Percentiles rank a stretch among this genome's conserved stretches.
phyloP scores from a whole-genome alignment of 2,888 invertebrate genomes.

The Plebejus anna region DNA sequence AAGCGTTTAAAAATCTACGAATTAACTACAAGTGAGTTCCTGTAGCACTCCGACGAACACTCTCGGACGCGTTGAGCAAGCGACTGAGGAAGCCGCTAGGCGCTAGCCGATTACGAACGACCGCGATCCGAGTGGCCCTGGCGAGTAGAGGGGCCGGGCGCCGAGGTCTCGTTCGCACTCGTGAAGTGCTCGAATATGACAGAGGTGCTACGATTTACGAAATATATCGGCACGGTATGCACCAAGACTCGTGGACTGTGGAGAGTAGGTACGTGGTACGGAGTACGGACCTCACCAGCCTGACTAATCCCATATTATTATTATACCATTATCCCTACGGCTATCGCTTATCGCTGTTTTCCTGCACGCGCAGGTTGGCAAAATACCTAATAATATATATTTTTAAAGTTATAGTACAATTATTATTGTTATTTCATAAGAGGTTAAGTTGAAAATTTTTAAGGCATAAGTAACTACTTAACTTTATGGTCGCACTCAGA shows the following conservation, averaged over 20 bases:
- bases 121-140: constrained; percentile 48
- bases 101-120: constrained; percentile 36
- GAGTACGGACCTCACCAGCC: background rate
- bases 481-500: too few relatives aligned
- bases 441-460: too few relatives aligned
- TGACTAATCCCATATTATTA: background rate
- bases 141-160: constrained; percentile 52
- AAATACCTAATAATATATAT: constrained; percentile 31
- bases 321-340: background rate
- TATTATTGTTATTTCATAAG: too few relatives aligned
- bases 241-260: constrained; percentile 7
- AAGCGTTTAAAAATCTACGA: constrained; percentile 52
- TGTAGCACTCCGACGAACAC: constrained; percentile 41
- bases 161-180: constrained; percentile 47
- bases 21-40: constrained; percentile 41
- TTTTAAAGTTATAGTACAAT: too few relatives aligned
- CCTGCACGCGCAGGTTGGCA: constrained; percentile 9
- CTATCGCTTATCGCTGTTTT: background rate
- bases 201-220: constrained; percentile 54
- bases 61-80: constrained; percentile 51
- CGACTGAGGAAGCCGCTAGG: constrained; percentile 50
- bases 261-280: background rate
- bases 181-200: constrained; percentile 41
- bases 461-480: too few relatives aligned
- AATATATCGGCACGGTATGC: constrained; percentile 29